phyloP scores from a whole-genome alignment of 2,113 vertebrate genomes.

The Colaptes auratus region DNA sequence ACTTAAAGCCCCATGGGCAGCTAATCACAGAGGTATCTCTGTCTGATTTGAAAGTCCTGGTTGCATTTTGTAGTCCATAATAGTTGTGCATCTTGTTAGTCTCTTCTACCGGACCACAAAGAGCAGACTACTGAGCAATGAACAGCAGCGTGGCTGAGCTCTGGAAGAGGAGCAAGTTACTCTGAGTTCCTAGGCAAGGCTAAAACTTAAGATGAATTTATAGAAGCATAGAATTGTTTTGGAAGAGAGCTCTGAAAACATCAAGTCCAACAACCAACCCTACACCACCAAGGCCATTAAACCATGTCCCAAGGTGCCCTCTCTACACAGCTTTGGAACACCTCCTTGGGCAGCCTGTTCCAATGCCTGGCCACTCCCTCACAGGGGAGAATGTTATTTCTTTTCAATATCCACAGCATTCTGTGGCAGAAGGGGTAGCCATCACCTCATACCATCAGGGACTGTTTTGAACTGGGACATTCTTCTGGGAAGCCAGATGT shows the following conservation, averaged over 20 bases:
- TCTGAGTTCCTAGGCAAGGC: no score
- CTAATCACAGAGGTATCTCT: background rate
- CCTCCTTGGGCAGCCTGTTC: no score
- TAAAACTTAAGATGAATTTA: background rate
- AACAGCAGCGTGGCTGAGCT: background rate
- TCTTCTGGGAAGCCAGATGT: background rate
- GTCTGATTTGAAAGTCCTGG: background rate
- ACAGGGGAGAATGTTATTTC: no score
- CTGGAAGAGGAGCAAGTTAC: background rate
- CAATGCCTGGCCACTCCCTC: no score
- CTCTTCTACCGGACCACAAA: background rate
- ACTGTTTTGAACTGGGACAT: background rate
- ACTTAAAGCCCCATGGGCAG: background rate
- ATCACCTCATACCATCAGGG: background rate
- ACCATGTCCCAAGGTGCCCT: no score
- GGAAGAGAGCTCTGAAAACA: no score
- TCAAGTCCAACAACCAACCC: no score
- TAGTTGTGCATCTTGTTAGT: background rate
- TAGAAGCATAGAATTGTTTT: no score
- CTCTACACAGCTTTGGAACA: no score
- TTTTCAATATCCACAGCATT: background rate
- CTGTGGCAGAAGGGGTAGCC: background rate
- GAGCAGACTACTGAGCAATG: background rate
- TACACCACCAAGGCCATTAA: no score
- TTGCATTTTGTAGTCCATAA: background rate